These are phyloP conservation scores for Dipodomys merriami DNA, from an alignment of 2,113 vertebrate species.

Conservation along the genomic window DNA sequence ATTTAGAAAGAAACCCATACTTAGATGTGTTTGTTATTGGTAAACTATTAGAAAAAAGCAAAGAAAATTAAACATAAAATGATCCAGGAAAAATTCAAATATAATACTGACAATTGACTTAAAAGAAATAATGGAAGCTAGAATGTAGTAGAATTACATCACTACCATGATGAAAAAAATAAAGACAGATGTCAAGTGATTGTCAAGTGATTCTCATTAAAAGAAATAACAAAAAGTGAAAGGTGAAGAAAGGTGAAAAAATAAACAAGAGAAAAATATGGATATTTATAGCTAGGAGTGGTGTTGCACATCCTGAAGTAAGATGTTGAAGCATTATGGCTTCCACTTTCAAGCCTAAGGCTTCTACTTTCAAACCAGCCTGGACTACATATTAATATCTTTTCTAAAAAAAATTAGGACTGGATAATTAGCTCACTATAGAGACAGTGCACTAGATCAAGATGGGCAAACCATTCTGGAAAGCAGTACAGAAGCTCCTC, in stretches of 20 bases:
- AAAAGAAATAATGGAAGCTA: background rate
- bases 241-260: background rate
- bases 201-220: background rate
- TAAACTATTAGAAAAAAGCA: background rate
- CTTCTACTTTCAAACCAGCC: too few species aligned
- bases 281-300: background rate
- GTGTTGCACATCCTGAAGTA: too few species aligned
- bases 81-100: background rate
- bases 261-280: background rate
- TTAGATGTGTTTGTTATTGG: background rate
- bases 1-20: slow-evolving; percentile 2
- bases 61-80: background rate
- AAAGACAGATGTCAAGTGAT: background rate
- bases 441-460: too few species aligned
- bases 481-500: too few species aligned
- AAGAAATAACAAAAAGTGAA: background rate
- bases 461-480: too few species aligned
- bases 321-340: too few species aligned
- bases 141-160: background rate
- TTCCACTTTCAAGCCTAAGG: too few species aligned
- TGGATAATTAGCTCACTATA: too few species aligned
- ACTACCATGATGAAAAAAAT: background rate
- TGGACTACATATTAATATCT: too few species aligned
- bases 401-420: too few species aligned
- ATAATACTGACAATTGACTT: background rate